Conservation (phyloP, 2,113 vertebrate species). For the Oxygymnocypris stewartii region DNA sequence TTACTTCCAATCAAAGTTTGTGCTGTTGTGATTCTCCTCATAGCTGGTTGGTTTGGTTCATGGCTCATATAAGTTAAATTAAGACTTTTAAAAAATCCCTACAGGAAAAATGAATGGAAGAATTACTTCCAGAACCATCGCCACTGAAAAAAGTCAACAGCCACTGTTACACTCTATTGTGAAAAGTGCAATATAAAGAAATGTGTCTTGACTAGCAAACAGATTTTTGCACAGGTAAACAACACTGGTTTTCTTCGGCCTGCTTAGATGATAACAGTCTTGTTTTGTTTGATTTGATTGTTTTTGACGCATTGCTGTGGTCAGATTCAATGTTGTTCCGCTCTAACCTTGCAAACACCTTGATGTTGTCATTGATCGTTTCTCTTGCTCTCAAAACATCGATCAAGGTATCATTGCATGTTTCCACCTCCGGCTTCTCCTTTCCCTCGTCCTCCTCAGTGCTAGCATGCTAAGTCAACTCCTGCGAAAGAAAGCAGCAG, state of each 20-base stretch:
- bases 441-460: constrained; percentile 7
- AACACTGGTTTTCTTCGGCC: not conserved
- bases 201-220: not conserved
- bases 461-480: constrained; percentile 9
- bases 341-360: not conserved
- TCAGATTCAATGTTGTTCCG: not conserved
- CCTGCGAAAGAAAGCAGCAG: not conserved
- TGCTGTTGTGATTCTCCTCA: no score
- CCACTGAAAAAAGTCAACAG: not conserved
- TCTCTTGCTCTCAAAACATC: not conserved
- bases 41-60: no score
- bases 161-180: not conserved
- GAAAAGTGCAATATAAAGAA: not conserved
- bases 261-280: not conserved
- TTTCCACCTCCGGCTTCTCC: constrained; percentile 10
- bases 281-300: not conserved
- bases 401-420: not conserved
- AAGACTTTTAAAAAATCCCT: not conserved
- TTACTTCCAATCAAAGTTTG: no score
- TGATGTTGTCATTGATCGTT: not conserved
- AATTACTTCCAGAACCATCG: not conserved
- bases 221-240: not conserved
- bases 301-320: not conserved
- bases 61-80: no score
- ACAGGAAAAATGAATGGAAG: no score